These are phyloP conservation scores for Prolemur simus DNA, from an alignment of 2,113 vertebrate genomes.

Conservation along the genomic window DNA sequence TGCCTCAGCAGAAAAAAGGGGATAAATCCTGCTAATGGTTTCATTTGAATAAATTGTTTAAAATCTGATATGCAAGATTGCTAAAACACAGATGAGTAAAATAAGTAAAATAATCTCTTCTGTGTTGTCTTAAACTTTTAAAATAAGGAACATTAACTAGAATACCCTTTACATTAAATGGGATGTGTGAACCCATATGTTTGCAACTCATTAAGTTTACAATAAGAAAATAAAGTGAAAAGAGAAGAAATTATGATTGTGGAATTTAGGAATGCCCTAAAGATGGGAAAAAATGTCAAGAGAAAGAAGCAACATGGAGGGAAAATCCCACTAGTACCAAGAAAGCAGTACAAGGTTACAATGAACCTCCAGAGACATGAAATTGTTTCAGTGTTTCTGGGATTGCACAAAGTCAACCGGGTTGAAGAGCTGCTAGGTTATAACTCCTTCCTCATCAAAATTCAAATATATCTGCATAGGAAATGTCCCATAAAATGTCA, in stretches of 20 bases:
- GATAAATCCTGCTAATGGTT: not conserved
- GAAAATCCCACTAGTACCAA: not conserved
- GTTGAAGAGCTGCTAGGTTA: not conserved
- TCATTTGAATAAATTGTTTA: not conserved
- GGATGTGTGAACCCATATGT: not conserved
- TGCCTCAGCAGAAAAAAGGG: not conserved
- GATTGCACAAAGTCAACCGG: not conserved
- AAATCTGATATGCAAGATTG: not conserved
- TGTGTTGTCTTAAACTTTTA: not conserved
- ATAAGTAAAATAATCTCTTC: not conserved
- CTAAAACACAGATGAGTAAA: constrained; percentile 5
- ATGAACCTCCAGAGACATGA: not conserved
- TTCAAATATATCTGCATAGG: not conserved
- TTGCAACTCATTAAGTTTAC: not conserved
- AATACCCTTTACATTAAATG: not conserved
- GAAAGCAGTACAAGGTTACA: not conserved
- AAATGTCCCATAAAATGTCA: not conserved
- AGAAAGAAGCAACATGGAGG: not conserved
- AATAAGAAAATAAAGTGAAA: not conserved
- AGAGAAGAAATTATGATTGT: not conserved
- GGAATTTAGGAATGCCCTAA: not conserved
- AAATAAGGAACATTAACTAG: not conserved
- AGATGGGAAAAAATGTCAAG: not conserved
- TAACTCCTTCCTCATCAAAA: not conserved
- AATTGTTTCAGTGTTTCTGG: not conserved